These are phyloP conservation scores for Eumerus sabulonum DNA, from an alignment of 2,888 invertebrate genomes.

Conservation along the genomic window DNA sequence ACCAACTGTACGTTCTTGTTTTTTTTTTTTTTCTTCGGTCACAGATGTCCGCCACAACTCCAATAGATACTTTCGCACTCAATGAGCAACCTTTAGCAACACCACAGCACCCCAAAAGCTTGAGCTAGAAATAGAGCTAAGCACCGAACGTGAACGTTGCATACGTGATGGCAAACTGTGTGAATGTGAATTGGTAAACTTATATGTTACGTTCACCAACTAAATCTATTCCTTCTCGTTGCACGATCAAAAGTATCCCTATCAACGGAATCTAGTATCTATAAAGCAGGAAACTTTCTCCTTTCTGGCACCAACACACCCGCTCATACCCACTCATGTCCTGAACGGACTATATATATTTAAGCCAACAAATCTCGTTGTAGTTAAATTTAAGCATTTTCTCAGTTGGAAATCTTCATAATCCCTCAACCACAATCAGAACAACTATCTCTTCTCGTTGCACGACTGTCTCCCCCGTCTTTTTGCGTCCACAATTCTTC, in stretches of 20 bases:
- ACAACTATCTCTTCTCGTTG: constrained; percentile 36
- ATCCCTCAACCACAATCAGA: constrained; percentile 61
- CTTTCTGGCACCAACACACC: neutral
- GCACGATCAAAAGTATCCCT: constrained; percentile 30
- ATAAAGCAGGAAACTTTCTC: neutral
- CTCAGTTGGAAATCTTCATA: constrained; percentile 66
- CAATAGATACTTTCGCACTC: constrained; percentile 62
- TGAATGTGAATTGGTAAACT: constrained; percentile 63
- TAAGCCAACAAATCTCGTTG: constrained; percentile 42
- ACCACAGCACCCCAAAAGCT: no score
- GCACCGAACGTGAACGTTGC: constrained; percentile 28
- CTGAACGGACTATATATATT: constrained; percentile 12
- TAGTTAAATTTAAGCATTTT: constrained; percentile 67
- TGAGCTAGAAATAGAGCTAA: no score
- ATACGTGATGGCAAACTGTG: constrained; percentile 59
- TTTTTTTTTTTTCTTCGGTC: no score
- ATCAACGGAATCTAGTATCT: no score
- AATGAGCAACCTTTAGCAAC: constrained; percentile 31
- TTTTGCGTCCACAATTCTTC: no score
- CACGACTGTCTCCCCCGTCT: constrained; percentile 12
- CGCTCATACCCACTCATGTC: constrained; percentile 1
- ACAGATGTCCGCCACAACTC: constrained; percentile 64
- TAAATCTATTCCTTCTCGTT: constrained; percentile 30
- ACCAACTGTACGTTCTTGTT: constrained; percentile 52
- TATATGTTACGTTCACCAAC: constrained; percentile 57